Evolutionary conservation across 2,797 vertebrate genomes (phyloP), one percentile per base, ranked within the genome.

Genomic region (Gorsachius magnificus): DNA sequence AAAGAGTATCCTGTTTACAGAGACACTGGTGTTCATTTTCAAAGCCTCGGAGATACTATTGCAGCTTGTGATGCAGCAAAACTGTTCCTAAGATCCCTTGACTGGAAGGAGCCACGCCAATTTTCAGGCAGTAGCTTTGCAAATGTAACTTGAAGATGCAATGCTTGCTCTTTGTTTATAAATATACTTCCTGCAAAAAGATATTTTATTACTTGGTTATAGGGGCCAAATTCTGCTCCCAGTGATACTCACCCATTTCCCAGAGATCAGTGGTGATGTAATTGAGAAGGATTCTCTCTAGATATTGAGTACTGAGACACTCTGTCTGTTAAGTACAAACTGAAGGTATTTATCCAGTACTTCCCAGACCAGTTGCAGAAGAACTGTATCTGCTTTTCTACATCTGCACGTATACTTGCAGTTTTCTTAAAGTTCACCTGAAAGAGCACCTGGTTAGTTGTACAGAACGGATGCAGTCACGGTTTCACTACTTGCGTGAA

Each of bases 1-100:
- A 95, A 97, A 97, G 31, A 93, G 87, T 75, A 97, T 95, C 97
- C 95, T 97, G 96, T 97, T 97, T 97, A 92, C 93, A 96, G 97
- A 97, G 95, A 97, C 91, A 97, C 68, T 93, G 96, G 97, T 88
- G 92, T 86, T 97, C 84, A 83, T 95, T 98, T 98, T 97, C 97
- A 97, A 97, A 97, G 77, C 93, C 95, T 96, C 97, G 72, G 90
- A 97, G 97, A 98, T 97, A 97, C 91, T 95, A 95, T 69, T 97
- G 97, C 97, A 96, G 91, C 69, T 75, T 95, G 93, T 81, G 94
- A 97, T 97, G 91, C 81, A 89, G 81, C 70, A 92, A 36, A 91
- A 89, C 84, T 58, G 78, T 50, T 48, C 58, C 93, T 91, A 54
- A 80, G 71, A 75, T 70, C 83, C 87, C 83, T 31, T 19, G 45